A percentile compares a stretch with the other conserved stretches of the same genome.
Conservation (phyloP, 2,888 invertebrate species). For the Ceramica pisi region DNA sequence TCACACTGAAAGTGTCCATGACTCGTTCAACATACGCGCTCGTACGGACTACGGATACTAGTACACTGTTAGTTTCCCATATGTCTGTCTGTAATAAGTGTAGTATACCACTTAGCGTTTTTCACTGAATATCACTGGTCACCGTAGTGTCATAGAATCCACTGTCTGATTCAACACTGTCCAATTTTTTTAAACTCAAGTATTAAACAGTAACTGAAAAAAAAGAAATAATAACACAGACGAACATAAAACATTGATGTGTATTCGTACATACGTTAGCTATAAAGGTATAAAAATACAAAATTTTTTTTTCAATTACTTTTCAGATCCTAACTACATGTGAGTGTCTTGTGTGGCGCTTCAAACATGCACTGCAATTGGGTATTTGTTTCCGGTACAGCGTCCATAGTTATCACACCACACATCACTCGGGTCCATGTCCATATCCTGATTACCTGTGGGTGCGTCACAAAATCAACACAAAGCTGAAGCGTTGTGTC, state of each 20-base stretch:
- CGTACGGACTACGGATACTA: too few species aligned
- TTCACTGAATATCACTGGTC: neutral
- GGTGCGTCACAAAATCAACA: neutral
- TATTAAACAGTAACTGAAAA: neutral
- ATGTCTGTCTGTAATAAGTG: too few species aligned
- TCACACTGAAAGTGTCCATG: neutral
- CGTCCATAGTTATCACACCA: neutral
- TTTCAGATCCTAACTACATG: neutral
- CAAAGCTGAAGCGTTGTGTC: neutral
- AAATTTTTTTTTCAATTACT: slow-evolving; percentile 9
- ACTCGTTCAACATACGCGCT: too few species aligned
- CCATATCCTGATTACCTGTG: neutral
- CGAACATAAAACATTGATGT: neutral
- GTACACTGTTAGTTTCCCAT: too few species aligned
- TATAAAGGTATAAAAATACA: slow-evolving; percentile 26
- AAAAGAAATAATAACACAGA: neutral
- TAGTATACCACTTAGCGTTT: neutral
- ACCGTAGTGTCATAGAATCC: slow-evolving; percentile 15
- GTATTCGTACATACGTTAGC: neutral
- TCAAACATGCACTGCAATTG: neutral
- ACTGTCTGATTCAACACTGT: slow-evolving; percentile 5
- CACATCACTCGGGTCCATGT: too few species aligned
- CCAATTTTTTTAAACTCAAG: neutral
- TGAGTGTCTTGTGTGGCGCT: slow-evolving; percentile 2
- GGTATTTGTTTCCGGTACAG: neutral